These are phyloP conservation scores for Nemapogon koenigi DNA, from an alignment of 2,888 invertebrate species.

Conservation along the genomic window DNA sequence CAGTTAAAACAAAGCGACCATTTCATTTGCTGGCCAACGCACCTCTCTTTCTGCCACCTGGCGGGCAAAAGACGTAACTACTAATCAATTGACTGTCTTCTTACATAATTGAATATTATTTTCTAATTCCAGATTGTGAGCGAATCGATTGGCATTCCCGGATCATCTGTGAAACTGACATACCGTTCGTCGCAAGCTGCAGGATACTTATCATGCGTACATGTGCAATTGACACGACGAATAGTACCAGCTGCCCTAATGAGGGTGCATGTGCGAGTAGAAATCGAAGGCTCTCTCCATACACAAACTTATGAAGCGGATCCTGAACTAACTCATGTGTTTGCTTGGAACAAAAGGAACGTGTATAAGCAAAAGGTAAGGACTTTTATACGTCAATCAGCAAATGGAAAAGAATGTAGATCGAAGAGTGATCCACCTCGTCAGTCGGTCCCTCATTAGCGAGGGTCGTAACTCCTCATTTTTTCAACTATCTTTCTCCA, in stretches of 20 bases:
- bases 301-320: constrained; percentile 95
- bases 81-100: too few species aligned
- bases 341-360: constrained; percentile 97
- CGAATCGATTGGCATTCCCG: constrained; percentile 93
- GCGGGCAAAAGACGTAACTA: too few species aligned
- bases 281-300: constrained; percentile 92
- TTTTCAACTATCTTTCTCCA: background rate
- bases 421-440: too few species aligned
- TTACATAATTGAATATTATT: constrained; percentile 3
- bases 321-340: constrained; percentile 92
- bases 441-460: too few species aligned
- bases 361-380: constrained; percentile 92
- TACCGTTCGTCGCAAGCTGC: constrained; percentile 96
- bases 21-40: too few species aligned
- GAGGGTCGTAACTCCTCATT: background rate
- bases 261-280: constrained; percentile 90
- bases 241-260: constrained; percentile 81
- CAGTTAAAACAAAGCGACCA: too few species aligned
- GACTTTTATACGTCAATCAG: too few species aligned
- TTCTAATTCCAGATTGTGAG: constrained; percentile 88
- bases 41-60: too few species aligned
- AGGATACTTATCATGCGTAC: constrained; percentile 92
- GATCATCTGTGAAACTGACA: constrained; percentile 90
- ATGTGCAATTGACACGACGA: constrained; percentile 85
- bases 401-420: too few species aligned